Evolutionary conservation across 2,113 vertebrate genomes (phyloP), one percentile per base, ranked within the genome.

Genomic region (Bos taurus): DNA sequence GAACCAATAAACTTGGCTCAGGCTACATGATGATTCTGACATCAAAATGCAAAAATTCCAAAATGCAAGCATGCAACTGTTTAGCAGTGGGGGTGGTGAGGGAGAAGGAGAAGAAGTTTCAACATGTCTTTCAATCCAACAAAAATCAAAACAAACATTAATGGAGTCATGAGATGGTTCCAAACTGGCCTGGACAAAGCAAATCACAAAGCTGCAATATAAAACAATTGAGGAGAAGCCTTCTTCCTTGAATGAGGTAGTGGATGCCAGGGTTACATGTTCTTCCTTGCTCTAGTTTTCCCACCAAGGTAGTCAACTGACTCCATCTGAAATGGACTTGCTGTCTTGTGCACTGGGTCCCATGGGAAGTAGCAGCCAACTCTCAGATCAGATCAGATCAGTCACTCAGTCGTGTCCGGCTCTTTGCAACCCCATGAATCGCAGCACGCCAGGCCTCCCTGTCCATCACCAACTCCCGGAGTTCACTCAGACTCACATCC

Each of bases 61-160:
- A 95, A 97, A 95, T 7, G 56, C 89, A 98, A 98, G 98, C 90
- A 98, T 23, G 90, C 90, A 97, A 93, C 91, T 64, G 48, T 71
- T 90, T 59, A 97, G 95, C 91, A 97, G 46, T 10, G 48, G 48
- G 48, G 48, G 48, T 10, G 8, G 48, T 2, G 97, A 91, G 95
- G 96, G 62, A 11, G 1, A 1, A 80, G 90, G 71, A 96, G 82
- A 78, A 92, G 96, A 96, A 93, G 80, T 48, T 98, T 98, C 33
- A 64, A 83, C 54, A 88, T 43, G 89, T 90, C 57, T 93, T 80
- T 74, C 33, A 95, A 90, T 96, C 94, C 97, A 98, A 97, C 43
- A 97, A 77, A 98, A 98, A 98, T 88, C 97, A 94, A 98, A 98
- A 97, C 83, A 98, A 98, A 97, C 85, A 74, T 64, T 96, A 93